These are phyloP conservation scores for Protosalanx chinensis DNA, from an alignment of 2,797 vertebrate genomes.

Conservation along the genomic window DNA sequence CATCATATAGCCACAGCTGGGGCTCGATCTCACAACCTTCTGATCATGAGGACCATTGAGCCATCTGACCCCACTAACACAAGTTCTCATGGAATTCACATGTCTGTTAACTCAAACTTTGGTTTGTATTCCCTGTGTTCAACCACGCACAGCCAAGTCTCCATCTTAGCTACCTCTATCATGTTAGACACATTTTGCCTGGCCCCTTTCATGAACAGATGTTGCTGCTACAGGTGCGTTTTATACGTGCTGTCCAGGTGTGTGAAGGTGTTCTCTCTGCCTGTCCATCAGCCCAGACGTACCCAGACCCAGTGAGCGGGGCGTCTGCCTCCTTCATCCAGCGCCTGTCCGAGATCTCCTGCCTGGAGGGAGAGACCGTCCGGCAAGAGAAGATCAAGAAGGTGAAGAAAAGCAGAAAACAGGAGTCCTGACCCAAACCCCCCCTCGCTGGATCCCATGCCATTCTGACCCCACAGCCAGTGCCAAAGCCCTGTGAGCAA, in stretches of 20 bases:
- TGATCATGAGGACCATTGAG: too few species aligned
- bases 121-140: background rate
- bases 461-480: slow-evolving; percentile 46
- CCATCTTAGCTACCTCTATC: background rate
- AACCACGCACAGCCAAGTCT: background rate
- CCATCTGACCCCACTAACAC: too few species aligned
- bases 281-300: slow-evolving; percentile 53
- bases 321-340: slow-evolving; percentile 64
- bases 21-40: too few species aligned
- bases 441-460: slow-evolving; percentile 33
- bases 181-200: background rate
- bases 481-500: slow-evolving; percentile 58
- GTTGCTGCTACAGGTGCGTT: background rate
- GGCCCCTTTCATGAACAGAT: background rate
- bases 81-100: background rate
- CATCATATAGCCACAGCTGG: too few species aligned
- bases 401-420: slow-evolving; percentile 57
- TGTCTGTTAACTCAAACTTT: background rate
- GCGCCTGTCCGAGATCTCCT: slow-evolving; percentile 69
- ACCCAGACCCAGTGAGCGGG: slow-evolving; percentile 64
- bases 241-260: background rate
- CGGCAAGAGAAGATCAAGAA: slow-evolving; percentile 69
- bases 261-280: background rate
- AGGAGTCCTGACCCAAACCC: slow-evolving; percentile 61
- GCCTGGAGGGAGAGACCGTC: slow-evolving; percentile 65